phyloP scores from a whole-genome alignment of 2,888 invertebrate genomes.

The Drosophila siamana region DNA sequence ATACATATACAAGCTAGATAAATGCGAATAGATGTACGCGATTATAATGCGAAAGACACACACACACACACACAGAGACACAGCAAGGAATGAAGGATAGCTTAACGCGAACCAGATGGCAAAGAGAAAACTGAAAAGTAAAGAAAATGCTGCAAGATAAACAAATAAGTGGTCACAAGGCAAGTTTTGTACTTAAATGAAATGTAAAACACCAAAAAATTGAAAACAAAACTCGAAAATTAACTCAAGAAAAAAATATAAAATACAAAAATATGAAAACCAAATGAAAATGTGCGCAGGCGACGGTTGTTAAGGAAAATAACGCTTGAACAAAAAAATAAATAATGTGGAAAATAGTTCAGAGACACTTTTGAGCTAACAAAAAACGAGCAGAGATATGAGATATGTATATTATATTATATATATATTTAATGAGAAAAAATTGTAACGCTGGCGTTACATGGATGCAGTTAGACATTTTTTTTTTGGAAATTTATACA shows the following conservation, averaged over 20 bases:
- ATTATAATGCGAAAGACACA: constrained; percentile 15
- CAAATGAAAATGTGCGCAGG: constrained; percentile 56
- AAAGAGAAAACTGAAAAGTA: neutral
- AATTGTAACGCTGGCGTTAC: constrained; percentile 79
- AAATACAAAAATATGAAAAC: constrained; percentile 22
- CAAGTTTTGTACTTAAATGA: constrained; percentile 69
- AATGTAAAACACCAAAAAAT: constrained; percentile 66
- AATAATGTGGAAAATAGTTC: constrained; percentile 19
- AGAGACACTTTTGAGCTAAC: constrained; percentile 10
- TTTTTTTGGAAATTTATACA: constrained; percentile 69
- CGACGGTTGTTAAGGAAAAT: constrained; percentile 71
- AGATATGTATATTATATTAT: constrained; percentile 54
- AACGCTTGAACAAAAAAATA: constrained; percentile 39
- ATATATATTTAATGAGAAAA: constrained; percentile 20
- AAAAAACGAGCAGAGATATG: constrained; percentile 32
- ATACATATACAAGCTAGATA: constrained; percentile 28
- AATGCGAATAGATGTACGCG: constrained; percentile 22
- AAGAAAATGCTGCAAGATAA: constrained; percentile 1
- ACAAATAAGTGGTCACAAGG: constrained; percentile 1
- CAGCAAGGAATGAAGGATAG: neutral
- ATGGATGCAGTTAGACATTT: constrained; percentile 60
- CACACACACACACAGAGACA: constrained; percentile 4
- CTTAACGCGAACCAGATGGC: neutral
- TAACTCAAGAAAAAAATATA: constrained; percentile 1
- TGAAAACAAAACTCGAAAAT: constrained; percentile 36